A percentile compares a stretch with the other conserved stretches of the same genome.
Evolutionary conservation across 2,113 vertebrate species (phyloP).

Genomic region (Lota lota): DNA sequence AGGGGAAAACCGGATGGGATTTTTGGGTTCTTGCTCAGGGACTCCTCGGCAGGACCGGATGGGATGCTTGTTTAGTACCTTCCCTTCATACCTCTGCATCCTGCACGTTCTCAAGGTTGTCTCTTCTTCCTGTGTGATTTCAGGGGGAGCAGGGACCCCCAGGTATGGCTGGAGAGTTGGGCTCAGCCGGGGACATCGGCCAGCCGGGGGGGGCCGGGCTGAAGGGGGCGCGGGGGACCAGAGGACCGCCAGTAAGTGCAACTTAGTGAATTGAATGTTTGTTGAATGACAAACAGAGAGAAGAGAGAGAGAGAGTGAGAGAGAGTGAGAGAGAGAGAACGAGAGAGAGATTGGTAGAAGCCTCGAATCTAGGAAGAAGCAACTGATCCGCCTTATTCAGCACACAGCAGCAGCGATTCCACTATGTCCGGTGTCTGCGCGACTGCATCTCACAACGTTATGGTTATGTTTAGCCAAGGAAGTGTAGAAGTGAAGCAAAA

Average conservation of each 20-base stretch:
- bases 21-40: background rate
- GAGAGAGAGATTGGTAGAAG: background rate
- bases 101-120: background rate
- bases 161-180: conserved; percentile 82
- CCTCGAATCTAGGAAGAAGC: no score
- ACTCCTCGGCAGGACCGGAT: no score
- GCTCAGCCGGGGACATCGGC: conserved; percentile 78
- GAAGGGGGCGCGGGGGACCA: conserved; percentile 91
- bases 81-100: background rate
- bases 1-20: background rate
- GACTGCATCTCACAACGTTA: background rate
- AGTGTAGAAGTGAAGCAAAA: conserved; percentile 10
- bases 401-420: conserved; percentile 8
- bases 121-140: background rate
- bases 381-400: background rate
- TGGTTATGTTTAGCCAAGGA: conserved; percentile 30
- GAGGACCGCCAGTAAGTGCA: conserved; percentile 81
- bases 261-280: background rate
- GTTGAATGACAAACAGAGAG: background rate
- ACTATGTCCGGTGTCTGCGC: background rate
- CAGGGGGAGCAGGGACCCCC: conserved; percentile 87
- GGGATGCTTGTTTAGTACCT: background rate
- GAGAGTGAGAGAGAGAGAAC: background rate
- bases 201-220: conserved; percentile 79
- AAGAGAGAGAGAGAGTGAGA: background rate